Base-by-base conservation (phyloP, 2,113 vertebrate genomes). In the Uropsilus gracilis region DNA sequence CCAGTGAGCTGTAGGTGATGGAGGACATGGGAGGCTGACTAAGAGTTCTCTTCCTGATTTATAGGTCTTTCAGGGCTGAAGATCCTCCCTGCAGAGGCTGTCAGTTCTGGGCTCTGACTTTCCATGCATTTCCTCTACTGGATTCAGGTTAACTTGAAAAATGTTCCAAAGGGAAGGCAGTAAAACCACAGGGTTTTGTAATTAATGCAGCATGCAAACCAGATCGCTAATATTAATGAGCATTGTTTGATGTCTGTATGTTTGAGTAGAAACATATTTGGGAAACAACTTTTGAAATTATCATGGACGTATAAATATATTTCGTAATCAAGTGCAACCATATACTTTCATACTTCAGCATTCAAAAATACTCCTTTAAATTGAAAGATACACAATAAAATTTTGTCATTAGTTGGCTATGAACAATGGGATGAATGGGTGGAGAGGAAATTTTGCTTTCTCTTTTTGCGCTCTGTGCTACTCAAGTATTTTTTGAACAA, bases 181-280 rank as follows among this genome's bases (percentile, higher is more conserved):
- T 44, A 96, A 95, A 95, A 63, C n/a, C 20, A 68, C 32, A 92
- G 30, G 55, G 63, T 95, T 96, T 69, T 61, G 50, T 94, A 93
- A 81, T 97, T 90, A 94, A 94, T 95, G 37, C 28, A 81, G 39
- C 32, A 84, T 90, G 50, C 44, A 39, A 93, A 53, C 20, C 61
- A 92, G 34, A 17, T 88, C 92, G 89, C 90, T 84, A 94, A 89
- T 92, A 96, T 94, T 90, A 80, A 92, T 87, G 85, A 88, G n/a
- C 17, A 87, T 69, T 73, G 71, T 88, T 94, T 95, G 96, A 92
- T 92, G 81, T 88, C 69, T 71, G n/a, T 78, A 34, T 91, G 61
- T 86, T 61, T 94, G 76, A 94, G 66, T 76, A 94, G 93, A 94
- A 94, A 66, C 66, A 73, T 81, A 87, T 84, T 96, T 90, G 63